Evolutionary conservation across 1,140 invertebrate species (phyloP), one percentile per base, ranked within the genome.

Genomic region (Papilio dardanus): DNA sequence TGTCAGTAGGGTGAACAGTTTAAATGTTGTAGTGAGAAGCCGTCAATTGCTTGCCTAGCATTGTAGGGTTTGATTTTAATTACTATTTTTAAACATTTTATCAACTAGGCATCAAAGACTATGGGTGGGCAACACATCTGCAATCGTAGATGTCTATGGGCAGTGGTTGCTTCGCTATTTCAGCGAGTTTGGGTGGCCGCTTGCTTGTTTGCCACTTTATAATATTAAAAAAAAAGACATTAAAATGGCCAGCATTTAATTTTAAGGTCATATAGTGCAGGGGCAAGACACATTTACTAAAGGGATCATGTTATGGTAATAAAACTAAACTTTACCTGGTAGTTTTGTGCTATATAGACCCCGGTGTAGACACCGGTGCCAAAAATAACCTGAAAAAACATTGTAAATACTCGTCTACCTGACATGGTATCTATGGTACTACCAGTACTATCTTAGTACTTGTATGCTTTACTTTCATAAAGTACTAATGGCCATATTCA

Each of bases 331-430:
- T 87, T 90, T 94, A 97, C 97, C 94, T 97, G 94, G 94, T 97
- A 97, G 91, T 97, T 97, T 94, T 97, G 97, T 76, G 95, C 95
- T 75, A 97, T 84, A 85, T 97, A 98, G 74, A 97, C 95, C 42
- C 97, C 97, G 73, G 96, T 93, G 83, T 98, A 98, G 30, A 97
- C 90, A 35, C 97, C 97, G 80, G 96, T 85, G 30, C 96, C 94
- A 87, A 97, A 96, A 46, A 95, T 96, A 74, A 97, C 81, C 97
- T 98, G 91, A 71, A 96, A 95, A 74, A 71, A n/a, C n/a, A n/a
- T n/a, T 80, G 67, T 33, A 69, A 37, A 37, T 14, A 37, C 8
- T 37, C 35, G 10, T 37, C 35, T 37, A 37, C 35, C 35, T 37
- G 10, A 37, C 0, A 37, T 37, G 35, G 35, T 37, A 37, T 12